Evolutionary conservation across 2,888 invertebrate species (phyloP).

Genomic region (Marronus borbonicus): DNA sequence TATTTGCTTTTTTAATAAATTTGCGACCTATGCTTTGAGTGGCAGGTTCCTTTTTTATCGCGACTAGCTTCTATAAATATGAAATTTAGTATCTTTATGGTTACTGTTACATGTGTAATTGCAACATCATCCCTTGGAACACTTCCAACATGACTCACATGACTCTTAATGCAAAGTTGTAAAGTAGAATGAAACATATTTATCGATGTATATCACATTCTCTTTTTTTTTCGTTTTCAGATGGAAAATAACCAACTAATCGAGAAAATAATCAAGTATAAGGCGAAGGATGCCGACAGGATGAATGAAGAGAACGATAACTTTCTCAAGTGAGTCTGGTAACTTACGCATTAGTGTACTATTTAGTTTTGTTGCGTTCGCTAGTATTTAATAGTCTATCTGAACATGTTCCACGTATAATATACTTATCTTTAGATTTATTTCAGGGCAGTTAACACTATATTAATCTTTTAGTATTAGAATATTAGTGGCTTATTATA

Average conservation of each 20-base stretch:
- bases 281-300: slow-evolving; percentile 95
- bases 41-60: background rate
- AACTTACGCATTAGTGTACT: background rate
- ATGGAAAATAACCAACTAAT: slow-evolving; percentile 90
- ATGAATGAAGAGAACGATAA: slow-evolving; percentile 98
- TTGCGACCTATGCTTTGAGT: background rate
- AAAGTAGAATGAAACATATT: slow-evolving; percentile 8
- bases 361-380: background rate
- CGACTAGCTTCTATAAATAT: slow-evolving; percentile 34
- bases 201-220: background rate
- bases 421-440: slow-evolving; percentile 28
- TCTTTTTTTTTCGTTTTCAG: slow-evolving; percentile 69
- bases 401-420: background rate
- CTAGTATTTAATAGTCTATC: background rate
- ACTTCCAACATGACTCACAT: slow-evolving; percentile 32
- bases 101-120: slow-evolving; percentile 11
- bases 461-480: background rate
- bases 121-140: slow-evolving; percentile 40
- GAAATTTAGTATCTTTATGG: slow-evolving; percentile 29
- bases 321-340: slow-evolving; percentile 83
- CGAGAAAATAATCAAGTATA: slow-evolving; percentile 91
- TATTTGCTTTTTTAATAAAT: no score
- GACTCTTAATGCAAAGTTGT: slow-evolving; percentile 12
- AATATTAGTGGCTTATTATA: background rate
- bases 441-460: background rate